Conservation (phyloP, 2,113 vertebrate genomes). For the Campylomormyrus numenius region DNA sequence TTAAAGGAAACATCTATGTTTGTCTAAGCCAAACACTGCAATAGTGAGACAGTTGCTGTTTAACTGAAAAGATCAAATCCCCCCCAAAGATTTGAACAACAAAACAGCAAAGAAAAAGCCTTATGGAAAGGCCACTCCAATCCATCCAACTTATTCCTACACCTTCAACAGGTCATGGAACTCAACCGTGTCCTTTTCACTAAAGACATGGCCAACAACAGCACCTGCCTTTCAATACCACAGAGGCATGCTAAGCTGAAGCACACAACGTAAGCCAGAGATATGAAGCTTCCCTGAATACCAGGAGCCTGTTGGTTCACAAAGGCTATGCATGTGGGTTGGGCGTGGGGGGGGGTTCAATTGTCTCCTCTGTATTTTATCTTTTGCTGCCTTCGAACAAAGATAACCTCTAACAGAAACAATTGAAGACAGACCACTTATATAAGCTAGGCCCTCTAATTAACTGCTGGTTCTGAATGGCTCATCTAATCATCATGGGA, state of each 20-base stretch:
- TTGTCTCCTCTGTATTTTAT: background rate
- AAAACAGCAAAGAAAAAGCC: background rate
- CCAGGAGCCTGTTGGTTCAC: background rate
- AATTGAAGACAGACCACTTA: background rate
- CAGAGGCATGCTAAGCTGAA: no score
- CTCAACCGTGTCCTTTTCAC: background rate
- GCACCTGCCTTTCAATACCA: background rate
- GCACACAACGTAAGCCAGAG: background rate
- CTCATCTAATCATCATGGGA: background rate
- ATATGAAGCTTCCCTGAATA: background rate
- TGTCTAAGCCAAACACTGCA: background rate
- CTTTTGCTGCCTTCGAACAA: background rate
- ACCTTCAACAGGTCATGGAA: background rate
- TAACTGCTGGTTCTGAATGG: background rate
- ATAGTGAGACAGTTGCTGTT: background rate
- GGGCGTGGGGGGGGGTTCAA: background rate
- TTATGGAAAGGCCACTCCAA: background rate
- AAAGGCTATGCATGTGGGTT: background rate
- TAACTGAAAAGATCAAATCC: background rate
- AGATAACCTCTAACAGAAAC: slow-evolving; percentile 3
- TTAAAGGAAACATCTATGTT: background rate
- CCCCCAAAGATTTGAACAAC: background rate
- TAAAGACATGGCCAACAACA: background rate
- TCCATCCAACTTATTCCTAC: no score
- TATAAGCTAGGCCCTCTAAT: background rate